Conservation (phyloP, 2,797 vertebrate genomes). For the Simalia tracyae region DNA sequence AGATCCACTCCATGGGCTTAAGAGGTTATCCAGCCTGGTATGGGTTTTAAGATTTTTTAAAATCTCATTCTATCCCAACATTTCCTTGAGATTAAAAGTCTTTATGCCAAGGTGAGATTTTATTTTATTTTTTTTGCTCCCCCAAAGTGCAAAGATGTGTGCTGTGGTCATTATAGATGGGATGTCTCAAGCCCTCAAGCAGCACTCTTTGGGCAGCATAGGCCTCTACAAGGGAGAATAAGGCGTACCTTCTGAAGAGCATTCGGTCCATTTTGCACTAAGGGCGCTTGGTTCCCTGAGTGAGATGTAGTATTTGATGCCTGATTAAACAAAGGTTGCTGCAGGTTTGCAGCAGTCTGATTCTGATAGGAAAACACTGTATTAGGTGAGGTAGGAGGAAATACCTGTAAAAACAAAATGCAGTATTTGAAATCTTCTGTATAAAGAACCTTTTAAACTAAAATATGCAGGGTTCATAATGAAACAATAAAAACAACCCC, state of each 20-base stretch:
- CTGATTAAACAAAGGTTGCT: slow-evolving; percentile 78
- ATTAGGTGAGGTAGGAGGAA: slow-evolving; percentile 77
- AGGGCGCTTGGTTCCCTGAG: slow-evolving; percentile 67
- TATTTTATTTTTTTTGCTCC: background rate
- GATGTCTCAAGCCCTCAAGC: background rate
- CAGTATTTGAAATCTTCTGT: background rate
- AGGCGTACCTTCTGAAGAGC: slow-evolving; percentile 75
- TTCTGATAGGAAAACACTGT: slow-evolving; percentile 75
- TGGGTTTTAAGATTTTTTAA: background rate
- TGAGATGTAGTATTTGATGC: slow-evolving; percentile 75
- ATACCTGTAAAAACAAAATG: slow-evolving; percentile 72
- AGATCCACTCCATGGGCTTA: background rate
- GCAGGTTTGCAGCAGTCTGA: slow-evolving; percentile 72
- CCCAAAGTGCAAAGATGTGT: too few relatives aligned
- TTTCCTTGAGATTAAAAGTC: background rate
- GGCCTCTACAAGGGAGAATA: background rate
- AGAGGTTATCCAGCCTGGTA: background rate
- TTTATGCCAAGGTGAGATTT: background rate
- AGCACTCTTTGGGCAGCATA: too few relatives aligned
- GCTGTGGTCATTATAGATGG: background rate
- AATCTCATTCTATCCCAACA: background rate
- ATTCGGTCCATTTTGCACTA: slow-evolving; percentile 75
- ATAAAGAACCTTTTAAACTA: too few relatives aligned
- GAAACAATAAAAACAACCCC: too few relatives aligned
- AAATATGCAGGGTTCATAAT: background rate